Conservation (phyloP, 92 coral and sea anemone species). For the Zoanthus sansibaricus region DNA sequence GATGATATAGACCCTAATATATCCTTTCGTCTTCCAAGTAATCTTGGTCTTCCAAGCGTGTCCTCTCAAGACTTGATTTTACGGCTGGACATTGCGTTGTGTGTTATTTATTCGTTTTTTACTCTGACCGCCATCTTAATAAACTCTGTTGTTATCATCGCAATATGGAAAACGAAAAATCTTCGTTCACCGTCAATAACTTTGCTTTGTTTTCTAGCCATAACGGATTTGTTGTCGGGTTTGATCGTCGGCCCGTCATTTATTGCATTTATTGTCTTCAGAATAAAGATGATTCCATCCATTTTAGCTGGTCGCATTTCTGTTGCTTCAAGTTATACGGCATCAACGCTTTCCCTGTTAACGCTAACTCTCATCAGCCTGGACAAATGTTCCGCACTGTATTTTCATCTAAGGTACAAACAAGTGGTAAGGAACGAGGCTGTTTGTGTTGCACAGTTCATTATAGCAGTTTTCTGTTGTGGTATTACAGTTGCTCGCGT, state of each 20-base stretch:
- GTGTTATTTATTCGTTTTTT: slow-evolving; percentile 28
- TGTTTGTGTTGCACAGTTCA: neutral
- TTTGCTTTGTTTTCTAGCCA: slow-evolving; percentile 34
- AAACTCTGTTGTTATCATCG: slow-evolving; percentile 35
- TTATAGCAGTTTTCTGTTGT: slow-evolving; percentile 23
- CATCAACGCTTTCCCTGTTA: slow-evolving; percentile 21
- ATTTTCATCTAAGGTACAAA: slow-evolving; percentile 20
- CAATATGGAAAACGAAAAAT: slow-evolving; percentile 21
- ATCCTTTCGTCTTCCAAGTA: neutral
- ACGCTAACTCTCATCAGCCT: slow-evolving; percentile 36
- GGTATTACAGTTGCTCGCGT: slow-evolving; percentile 12
- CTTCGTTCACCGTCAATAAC: slow-evolving; percentile 43
- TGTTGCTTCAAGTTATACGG: slow-evolving; percentile 29
- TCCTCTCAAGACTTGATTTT: slow-evolving; percentile 3
- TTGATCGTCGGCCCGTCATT: slow-evolving; percentile 37
- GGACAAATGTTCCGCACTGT: slow-evolving; percentile 13
- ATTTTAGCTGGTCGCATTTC: slow-evolving; percentile 30
- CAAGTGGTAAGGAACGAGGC: slow-evolving; percentile 12
- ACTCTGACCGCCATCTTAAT: slow-evolving; percentile 38
- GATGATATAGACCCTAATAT: neutral
- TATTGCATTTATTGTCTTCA: slow-evolving; percentile 24
- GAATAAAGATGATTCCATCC: slow-evolving; percentile 9
- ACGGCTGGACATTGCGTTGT: slow-evolving; percentile 11
- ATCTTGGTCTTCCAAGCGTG: neutral
- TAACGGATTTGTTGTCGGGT: slow-evolving; percentile 35